These are phyloP conservation scores for Gallinago stenura DNA, from an alignment of 2,797 vertebrate species.

Conservation along the genomic window DNA sequence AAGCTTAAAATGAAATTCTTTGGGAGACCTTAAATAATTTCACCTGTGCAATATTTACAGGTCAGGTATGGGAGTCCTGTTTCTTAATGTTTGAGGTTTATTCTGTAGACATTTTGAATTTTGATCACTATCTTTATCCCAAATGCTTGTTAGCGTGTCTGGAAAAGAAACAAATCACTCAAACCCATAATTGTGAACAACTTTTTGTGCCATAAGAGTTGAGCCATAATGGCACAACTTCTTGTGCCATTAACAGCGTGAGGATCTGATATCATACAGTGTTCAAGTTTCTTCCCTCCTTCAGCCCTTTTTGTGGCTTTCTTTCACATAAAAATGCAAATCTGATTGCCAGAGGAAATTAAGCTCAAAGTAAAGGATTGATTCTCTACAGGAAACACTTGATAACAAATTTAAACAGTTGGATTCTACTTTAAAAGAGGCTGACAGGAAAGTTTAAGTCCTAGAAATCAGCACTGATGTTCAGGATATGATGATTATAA, in stretches of 20 bases:
- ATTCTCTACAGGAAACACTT: slow-evolving; percentile 42
- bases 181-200: background rate
- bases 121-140: background rate
- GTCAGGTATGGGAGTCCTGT: background rate
- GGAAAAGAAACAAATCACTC: background rate
- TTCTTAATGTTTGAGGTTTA: background rate
- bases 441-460: slow-evolving; percentile 9
- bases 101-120: background rate
- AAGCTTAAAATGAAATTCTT: background rate
- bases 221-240: background rate
- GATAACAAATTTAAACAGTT: slow-evolving; percentile 26
- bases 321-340: slow-evolving; percentile 17
- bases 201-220: background rate
- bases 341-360: slow-evolving; percentile 45
- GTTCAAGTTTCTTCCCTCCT: background rate
- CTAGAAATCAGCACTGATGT: slow-evolving; percentile 21
- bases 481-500: background rate
- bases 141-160: background rate
- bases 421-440: slow-evolving; percentile 4
- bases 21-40: background rate
- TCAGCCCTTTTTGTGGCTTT: background rate
- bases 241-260: background rate
- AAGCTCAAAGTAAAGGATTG: background rate
- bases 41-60: background rate
- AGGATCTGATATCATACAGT: background rate